Evolutionary conservation across 30 jellyfish, hydroid and myxozoan species (phyloP), one percentile per base, ranked within the genome.

Genomic region (Cassiopea andromeda): DNA sequence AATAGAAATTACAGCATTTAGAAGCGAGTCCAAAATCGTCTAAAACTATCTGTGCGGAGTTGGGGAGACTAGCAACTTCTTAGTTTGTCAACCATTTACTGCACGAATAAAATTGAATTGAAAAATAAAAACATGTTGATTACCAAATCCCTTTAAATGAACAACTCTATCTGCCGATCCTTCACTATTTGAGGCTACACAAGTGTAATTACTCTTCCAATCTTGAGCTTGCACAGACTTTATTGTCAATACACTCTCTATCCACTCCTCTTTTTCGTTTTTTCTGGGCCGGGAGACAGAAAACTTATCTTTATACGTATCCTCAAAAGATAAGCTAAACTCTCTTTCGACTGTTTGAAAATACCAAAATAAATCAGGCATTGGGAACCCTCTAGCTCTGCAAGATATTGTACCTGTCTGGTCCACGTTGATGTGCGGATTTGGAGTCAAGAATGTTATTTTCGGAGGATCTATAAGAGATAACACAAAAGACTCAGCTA

Each of bases 321-420:
- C 81, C 14, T 89, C 92, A 38, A 77, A 46, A 9, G 85, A 47
- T 71, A 91, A 54, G 17, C 17, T 38, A 1, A 83, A 13, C 43
- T 61, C 59, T 54, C 16, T 47, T 7, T 93, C 89, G 54, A 19
- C 83, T 15, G 69, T 17, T 7, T 27, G 57, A 1, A 91, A 14
- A 4, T 49, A 54, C 97, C 97, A 91, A 18, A 50, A 60, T 14
- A 91, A 54, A 1, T 1, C 7, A 1, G 94, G 93, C 12, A 78
- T 58, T 44, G 97, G 97, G 46, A 27, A 91, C 45, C 94, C 93
- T 18, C 4, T 50, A 43, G 97, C 97, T 38, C 48, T 71, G 78
- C 97, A 91, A 5, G 75, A 18, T 7, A 91, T 57, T 27, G 67
- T 64, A 16, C 94, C 97, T 43, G 17, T 60, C 49, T 81, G 70